Evolutionary conservation across 2,797 vertebrate genomes (phyloP).

Genomic region (Sebastes dallii): DNA sequence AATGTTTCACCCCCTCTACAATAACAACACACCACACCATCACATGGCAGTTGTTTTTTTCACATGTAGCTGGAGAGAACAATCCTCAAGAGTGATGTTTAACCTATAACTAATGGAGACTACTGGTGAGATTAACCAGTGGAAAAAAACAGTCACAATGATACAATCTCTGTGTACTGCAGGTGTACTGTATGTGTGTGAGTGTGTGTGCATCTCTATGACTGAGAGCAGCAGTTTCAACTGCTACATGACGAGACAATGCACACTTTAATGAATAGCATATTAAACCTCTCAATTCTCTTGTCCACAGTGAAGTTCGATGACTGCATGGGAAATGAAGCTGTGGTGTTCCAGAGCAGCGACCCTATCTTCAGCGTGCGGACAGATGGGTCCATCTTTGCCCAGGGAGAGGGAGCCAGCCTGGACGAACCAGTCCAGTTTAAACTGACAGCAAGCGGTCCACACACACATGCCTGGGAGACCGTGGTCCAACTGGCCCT

Average conservation of each 20-base stretch:
- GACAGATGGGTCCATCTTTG: constrained; percentile 86
- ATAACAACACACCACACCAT: not conserved
- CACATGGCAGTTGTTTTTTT: not conserved
- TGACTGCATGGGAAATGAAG: constrained; percentile 86
- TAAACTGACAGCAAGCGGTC: constrained; percentile 84
- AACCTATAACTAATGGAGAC: constrained; percentile 17
- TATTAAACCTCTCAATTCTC: constrained; percentile 20
- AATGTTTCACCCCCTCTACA: not conserved
- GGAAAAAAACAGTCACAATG: not conserved
- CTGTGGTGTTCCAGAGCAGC: constrained; percentile 85
- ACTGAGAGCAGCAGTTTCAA: not conserved
- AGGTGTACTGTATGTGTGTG: not conserved
- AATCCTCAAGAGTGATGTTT: constrained; percentile 11
- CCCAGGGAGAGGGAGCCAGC: constrained; percentile 77
- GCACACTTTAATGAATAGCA: not conserved
- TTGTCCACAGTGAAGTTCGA: constrained; percentile 88
- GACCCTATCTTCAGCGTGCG: constrained; percentile 87
- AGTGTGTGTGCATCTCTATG: not conserved
- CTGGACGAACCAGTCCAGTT: constrained; percentile 86
- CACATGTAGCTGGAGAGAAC: not conserved
- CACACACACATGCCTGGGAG: constrained; percentile 83
- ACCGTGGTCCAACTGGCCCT: constrained; percentile 85
- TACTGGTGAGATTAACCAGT: constrained; percentile 9
- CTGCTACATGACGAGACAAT: not conserved
- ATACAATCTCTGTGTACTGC: not conserved